A percentile compares a stretch with the other conserved stretches of the same genome.
These are phyloP conservation scores for Thecocarcelia acutangulata DNA, from an alignment of 2,888 invertebrate genomes.

Conservation along the genomic window DNA sequence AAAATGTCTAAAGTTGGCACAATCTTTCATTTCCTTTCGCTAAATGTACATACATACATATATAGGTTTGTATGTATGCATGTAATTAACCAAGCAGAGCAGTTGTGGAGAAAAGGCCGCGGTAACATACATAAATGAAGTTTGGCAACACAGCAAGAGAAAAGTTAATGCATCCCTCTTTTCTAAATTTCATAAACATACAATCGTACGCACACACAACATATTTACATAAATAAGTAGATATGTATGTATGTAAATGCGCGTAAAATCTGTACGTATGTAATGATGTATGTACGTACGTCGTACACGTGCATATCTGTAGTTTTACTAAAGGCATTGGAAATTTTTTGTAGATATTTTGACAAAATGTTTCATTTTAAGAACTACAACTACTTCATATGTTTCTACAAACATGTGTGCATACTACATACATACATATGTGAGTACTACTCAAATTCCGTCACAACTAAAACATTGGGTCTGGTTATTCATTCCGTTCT, in stretches of 20 bases:
- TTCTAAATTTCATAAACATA: slow-evolving; percentile 29
- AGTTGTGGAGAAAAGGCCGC: not conserved
- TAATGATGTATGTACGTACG: too few relatives aligned
- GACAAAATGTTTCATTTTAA: slow-evolving; percentile 3
- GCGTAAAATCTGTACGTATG: not conserved
- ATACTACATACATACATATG: too few relatives aligned
- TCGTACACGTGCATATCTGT: not conserved
- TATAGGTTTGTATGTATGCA: too few relatives aligned
- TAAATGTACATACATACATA: not conserved
- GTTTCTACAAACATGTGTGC: too few relatives aligned
- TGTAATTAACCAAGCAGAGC: not conserved
- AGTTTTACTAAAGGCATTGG: too few relatives aligned
- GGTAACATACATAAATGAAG: slow-evolving; percentile 38
- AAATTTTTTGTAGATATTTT: not conserved
- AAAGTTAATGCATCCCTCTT: slow-evolving; percentile 48
- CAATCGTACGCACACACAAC: not conserved
- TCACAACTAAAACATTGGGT: too few relatives aligned
- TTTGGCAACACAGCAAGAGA: slow-evolving; percentile 56
- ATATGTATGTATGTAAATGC: not conserved
- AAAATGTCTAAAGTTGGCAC: slow-evolving; percentile 67
- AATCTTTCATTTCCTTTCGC: slow-evolving; percentile 59
- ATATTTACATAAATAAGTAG: not conserved
- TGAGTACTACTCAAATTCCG: too few relatives aligned
- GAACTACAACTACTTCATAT: too few relatives aligned
- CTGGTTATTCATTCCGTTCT: too few relatives aligned